phyloP scores from a whole-genome alignment of 1,140 invertebrate genomes.

The Lucilia cuprina region DNA sequence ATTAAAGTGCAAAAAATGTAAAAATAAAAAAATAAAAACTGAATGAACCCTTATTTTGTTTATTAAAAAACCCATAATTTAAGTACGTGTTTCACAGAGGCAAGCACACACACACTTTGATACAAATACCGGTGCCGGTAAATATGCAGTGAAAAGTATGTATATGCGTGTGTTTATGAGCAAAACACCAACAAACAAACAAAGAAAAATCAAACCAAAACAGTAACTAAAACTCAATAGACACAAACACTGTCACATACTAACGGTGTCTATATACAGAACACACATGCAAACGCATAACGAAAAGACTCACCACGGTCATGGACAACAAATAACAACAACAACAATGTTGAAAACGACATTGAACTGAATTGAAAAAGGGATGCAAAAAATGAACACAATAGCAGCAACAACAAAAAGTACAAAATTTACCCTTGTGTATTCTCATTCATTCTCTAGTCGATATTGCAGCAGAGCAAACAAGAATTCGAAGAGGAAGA shows the following conservation, averaged over 20 bases:
- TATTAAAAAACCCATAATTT: slow-evolving; percentile 18
- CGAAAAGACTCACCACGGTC: slow-evolving; percentile 34
- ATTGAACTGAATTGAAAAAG: background rate
- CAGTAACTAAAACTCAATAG: slow-evolving; percentile 39
- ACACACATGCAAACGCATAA: slow-evolving; percentile 38
- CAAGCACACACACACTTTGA: slow-evolving; percentile 35
- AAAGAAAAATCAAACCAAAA: slow-evolving; percentile 53
- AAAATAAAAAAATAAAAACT: background rate
- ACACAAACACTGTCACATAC: background rate
- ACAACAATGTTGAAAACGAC: background rate
- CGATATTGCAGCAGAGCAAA: background rate
- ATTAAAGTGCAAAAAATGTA: slow-evolving; percentile 52
- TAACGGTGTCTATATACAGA: background rate
- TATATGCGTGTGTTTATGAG: background rate
- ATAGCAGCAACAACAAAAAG: background rate
- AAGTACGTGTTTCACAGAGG: slow-evolving; percentile 43
- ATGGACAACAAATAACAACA: slow-evolving; percentile 19
- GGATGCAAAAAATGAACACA: slow-evolving; percentile 37
- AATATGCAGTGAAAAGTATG: slow-evolving; percentile 36
- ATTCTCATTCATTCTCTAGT: background rate
- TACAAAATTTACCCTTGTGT: slow-evolving; percentile 11
- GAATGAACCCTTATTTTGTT: slow-evolving; percentile 58
- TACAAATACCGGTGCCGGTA: slow-evolving; percentile 38
- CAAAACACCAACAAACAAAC: slow-evolving; percentile 39
- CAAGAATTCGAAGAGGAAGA: background rate